A percentile compares a stretch with the other conserved stretches of the same genome.
phyloP scores from a whole-genome alignment of 2,113 vertebrate genomes.

The Melospiza melodia region DNA sequence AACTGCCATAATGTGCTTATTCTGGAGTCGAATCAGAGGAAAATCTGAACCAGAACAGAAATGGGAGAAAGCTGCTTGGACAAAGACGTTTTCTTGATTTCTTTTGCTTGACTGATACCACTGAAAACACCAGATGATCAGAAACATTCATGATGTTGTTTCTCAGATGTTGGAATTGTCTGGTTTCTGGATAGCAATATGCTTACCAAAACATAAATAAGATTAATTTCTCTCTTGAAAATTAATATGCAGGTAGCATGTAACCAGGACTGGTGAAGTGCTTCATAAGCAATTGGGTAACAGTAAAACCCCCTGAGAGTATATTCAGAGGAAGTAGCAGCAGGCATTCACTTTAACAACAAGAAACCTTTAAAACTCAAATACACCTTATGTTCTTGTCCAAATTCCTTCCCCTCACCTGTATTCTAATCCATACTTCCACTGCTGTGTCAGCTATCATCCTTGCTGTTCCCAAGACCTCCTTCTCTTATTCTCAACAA shows the following conservation, averaged over 20 bases:
- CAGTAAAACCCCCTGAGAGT: not conserved
- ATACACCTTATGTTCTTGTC: not conserved
- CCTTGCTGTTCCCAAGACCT: not conserved
- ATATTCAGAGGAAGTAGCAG: not conserved
- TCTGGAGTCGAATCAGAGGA: not conserved
- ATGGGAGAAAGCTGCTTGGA: not conserved
- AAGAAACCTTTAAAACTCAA: not conserved
- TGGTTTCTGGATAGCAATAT: not conserved
- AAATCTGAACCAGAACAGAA: not conserved
- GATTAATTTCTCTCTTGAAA: not conserved
- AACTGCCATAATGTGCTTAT: not conserved
- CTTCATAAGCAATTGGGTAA: not conserved
- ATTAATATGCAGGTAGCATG: not conserved
- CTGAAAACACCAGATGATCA: not conserved
- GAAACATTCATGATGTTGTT: not conserved
- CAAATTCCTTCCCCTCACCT: not conserved
- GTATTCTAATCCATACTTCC: not conserved
- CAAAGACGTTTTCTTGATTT: not conserved
- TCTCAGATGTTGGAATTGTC: not conserved
- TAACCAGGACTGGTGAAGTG: not conserved
- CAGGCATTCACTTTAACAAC: not conserved
- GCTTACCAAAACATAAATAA: not conserved
- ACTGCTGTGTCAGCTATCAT: not conserved
- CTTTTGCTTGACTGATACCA: not conserved
- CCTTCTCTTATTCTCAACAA: not conserved